These are phyloP conservation scores for Strongylocentrotus purpuratus DNA, from an alignment of 35 echinoderm and acorn worm species.

Conservation along the genomic window DNA sequence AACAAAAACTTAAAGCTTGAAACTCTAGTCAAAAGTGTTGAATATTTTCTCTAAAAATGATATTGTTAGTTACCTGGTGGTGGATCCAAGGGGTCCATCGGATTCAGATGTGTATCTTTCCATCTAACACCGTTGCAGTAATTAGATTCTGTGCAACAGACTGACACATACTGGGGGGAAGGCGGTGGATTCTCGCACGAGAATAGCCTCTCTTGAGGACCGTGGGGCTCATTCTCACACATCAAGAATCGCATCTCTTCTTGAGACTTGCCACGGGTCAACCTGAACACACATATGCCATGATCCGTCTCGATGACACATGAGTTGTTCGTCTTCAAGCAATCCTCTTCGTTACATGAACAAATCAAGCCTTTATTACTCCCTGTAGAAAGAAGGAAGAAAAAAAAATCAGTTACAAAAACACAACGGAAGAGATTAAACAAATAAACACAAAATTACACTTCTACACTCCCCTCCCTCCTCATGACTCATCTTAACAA, in stretches of 20 bases:
- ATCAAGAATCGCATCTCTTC: constrained; percentile 38
- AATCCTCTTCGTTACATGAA: constrained; percentile 46
- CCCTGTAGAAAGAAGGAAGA: neutral
- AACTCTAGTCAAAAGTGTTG: too few species aligned
- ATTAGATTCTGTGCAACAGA: constrained; percentile 60
- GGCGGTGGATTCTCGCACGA: constrained; percentile 50
- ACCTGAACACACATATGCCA: constrained; percentile 52
- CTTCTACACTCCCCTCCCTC: neutral
- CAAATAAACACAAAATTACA: neutral
- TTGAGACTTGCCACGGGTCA: constrained; percentile 26
- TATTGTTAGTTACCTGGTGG: neutral
- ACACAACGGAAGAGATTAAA: neutral
- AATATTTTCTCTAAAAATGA: too few species aligned
- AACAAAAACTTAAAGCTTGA: too few species aligned
- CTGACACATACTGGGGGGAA: constrained; percentile 46
- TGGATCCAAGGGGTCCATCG: neutral
- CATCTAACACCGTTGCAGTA: constrained; percentile 65
- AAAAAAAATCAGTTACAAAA: neutral
- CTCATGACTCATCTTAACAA: neutral
- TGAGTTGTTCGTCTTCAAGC: constrained; percentile 52
- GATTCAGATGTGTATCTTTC: constrained; percentile 32
- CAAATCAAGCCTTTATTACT: constrained; percentile 50
- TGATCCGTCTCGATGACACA: constrained; percentile 42
- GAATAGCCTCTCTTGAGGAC: constrained; percentile 41
- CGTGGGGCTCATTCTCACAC: constrained; percentile 60